Base-by-base conservation (phyloP, 2,888 invertebrate genomes). In the Mystacides longicornis region DNA sequence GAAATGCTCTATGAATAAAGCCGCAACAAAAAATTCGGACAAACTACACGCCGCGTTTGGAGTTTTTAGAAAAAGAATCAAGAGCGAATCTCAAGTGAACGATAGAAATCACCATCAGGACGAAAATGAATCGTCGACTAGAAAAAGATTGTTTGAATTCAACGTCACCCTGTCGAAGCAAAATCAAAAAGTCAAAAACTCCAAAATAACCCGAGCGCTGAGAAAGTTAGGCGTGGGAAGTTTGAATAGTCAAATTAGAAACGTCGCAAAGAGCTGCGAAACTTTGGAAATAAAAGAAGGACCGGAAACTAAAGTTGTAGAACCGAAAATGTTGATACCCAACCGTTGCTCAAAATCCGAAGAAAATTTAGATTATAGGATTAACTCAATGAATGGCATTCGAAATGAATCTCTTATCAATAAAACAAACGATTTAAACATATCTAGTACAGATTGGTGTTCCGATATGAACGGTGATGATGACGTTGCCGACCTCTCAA, bases 61-160 rank as follows among this genome's bases (percentile, higher is more conserved):
- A 57, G 71, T 71, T 2, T 73, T 73, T 66, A 65, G 71, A 65
- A 77, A 76, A 67, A 69, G 77, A 52, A 70, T 77, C 60, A 77
- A 77, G 67, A 77, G 77, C 67, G 77, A 77, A 64, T 75, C 77
- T 0, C 73, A 75, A 60, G 60, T 71, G 56, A 63, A 65, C 21
- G 48, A 42, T 20, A 65, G 65, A 57, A 27, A 27, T 33, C 55
- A 52, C 27, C 23, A 52, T 3, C 48, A 57, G 27, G 23, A 52
- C 1, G 51, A 49, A 1, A 71, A 73, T 62, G 68, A 71, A 3
- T 37, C 52, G 3, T 74, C 73, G 31, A 70, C 73, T 0, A 75
- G 76, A 58, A 77, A 77, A 67, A 77, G 77, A 63, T 71, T 71
- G 46, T 77, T 77, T 65, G 77, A 77, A 66, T 74, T 77, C 67